A percentile compares a stretch with the other conserved stretches of the same genome.
Conservation (phyloP, 2,797 vertebrate genomes). For the Malurus splendens region DNA sequence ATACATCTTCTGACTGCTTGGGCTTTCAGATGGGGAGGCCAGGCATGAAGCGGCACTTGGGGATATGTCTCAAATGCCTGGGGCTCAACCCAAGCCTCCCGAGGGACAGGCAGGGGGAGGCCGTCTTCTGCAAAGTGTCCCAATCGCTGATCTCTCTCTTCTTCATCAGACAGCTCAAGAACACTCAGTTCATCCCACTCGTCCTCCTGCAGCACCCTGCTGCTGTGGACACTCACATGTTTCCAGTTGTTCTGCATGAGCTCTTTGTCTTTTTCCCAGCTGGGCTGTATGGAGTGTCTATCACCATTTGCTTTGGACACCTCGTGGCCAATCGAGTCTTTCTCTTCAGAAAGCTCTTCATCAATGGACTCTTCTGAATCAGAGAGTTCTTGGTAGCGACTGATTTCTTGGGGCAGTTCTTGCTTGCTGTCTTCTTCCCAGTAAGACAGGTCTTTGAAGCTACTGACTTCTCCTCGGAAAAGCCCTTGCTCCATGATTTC, state of each 20-base stretch:
- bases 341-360: not conserved
- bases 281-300: not conserved
- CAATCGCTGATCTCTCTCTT: not conserved
- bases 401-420: rapidly evolving
- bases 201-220: rapidly evolving
- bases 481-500: rapidly evolving
- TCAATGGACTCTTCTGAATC: not conserved
- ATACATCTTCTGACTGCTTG: not conserved
- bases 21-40: not conserved
- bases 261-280: not conserved
- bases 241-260: not conserved
- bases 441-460: not conserved
- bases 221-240: not conserved
- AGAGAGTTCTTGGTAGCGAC: not conserved
- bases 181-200: rapidly evolving
- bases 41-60: rapidly evolving
- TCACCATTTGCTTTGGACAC: not conserved
- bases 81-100: not conserved
- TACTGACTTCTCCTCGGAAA: rapidly evolving
- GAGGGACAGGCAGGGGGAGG: not conserved
- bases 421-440: not conserved
- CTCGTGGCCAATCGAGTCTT: too few relatives aligned
- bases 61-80: not conserved
- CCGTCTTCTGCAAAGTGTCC: rapidly evolving
- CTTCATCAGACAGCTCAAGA: not conserved